These are phyloP conservation scores for Andrena bicolor DNA, from an alignment of 2,888 invertebrate species.

Conservation along the genomic window DNA sequence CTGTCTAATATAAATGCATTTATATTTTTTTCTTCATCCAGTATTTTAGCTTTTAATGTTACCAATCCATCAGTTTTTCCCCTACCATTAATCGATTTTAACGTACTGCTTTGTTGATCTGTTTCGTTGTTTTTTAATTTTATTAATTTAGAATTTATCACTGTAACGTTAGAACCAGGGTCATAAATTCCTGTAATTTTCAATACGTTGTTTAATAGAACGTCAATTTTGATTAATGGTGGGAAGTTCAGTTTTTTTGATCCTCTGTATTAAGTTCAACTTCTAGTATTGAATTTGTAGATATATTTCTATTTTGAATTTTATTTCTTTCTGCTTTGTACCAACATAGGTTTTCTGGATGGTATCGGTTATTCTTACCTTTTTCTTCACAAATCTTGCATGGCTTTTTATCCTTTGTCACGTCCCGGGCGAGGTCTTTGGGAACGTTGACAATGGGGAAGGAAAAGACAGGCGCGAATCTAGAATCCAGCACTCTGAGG, in stretches of 20 bases:
- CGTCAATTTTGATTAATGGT: neutral
- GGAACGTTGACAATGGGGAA: too few relatives aligned
- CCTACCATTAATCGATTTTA: slow-evolving; percentile 13
- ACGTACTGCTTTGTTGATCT: neutral
- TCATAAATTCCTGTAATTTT: slow-evolving; percentile 14
- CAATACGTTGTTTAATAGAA: slow-evolving; percentile 1
- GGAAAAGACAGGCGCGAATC: too few relatives aligned
- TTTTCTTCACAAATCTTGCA: slow-evolving; percentile 11
- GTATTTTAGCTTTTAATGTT: slow-evolving; percentile 1
- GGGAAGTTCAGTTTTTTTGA: slow-evolving; percentile 25
- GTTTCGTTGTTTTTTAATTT: neutral
- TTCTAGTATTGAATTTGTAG: slow-evolving; percentile 1
- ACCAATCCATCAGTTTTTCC: slow-evolving; percentile 3
- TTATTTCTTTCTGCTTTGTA: neutral
- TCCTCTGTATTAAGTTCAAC: neutral
- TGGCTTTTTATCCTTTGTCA: slow-evolving; percentile 7
- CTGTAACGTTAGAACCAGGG: slow-evolving; percentile 14
- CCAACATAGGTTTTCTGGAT: slow-evolving; percentile 12
- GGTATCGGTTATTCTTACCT: neutral
- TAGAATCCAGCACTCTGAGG: too few relatives aligned
- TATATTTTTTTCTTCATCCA: neutral
- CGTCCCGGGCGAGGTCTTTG: too few relatives aligned
- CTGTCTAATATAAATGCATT: slow-evolving; percentile 7
- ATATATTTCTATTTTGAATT: neutral
- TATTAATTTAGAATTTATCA: slow-evolving; percentile 17